Evolutionary conservation across 1,140 invertebrate species (phyloP).

Genomic region (Antheraea mylitta): DNA sequence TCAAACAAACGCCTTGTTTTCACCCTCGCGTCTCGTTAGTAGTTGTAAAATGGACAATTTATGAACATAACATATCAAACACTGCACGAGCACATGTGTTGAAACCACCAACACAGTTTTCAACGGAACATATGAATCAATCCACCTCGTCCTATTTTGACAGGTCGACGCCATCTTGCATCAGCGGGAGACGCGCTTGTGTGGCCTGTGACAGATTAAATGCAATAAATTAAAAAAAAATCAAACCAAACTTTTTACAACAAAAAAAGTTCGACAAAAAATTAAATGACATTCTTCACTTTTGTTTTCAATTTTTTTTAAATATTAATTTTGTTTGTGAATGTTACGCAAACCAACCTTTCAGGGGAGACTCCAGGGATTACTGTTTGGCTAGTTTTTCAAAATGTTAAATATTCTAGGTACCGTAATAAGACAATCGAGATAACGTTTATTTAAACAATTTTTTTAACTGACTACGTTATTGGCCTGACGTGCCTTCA

Average conservation of each 20-base stretch:
- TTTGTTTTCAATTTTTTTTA: no score
- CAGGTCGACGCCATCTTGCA: constrained; percentile 28
- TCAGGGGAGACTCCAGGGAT: no score
- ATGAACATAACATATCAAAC: background rate
- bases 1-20: background rate
- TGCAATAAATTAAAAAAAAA: background rate
- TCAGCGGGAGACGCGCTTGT: constrained; percentile 29
- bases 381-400: no score
- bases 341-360: no score
- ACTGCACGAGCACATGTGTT: constrained; percentile 4
- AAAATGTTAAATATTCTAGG: no score
- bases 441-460: no score
- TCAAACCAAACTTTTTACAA: background rate
- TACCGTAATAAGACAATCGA: no score
- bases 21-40: background rate
- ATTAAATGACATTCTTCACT: no score
- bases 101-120: background rate
- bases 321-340: no score
- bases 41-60: constrained; percentile 4
- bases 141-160: constrained; percentile 22
- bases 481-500: no score
- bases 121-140: constrained; percentile 4
- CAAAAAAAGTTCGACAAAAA: background rate
- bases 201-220: constrained; percentile 27
- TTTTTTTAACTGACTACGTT: no score